These are phyloP conservation scores for Maniola jurtina DNA, from an alignment of 1,140 invertebrate genomes.

Conservation along the genomic window DNA sequence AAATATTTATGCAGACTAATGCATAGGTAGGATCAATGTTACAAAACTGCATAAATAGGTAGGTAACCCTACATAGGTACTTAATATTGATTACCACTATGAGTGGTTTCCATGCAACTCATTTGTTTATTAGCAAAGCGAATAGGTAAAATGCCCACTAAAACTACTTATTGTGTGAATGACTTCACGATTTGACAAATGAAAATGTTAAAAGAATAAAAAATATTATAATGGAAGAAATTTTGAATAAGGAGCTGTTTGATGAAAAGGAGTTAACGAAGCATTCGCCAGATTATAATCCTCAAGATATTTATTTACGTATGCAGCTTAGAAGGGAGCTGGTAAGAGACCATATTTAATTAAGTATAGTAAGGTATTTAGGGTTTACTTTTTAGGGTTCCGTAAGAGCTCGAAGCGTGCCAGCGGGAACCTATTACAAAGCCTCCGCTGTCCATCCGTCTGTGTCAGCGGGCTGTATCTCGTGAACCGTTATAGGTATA, in stretches of 20 bases:
- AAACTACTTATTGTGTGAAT: background rate
- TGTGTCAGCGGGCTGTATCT: too few species aligned
- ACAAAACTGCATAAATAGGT: too few species aligned
- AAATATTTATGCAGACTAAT: too few species aligned
- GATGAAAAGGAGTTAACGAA: constrained; percentile 35
- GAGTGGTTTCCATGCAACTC: constrained; percentile 10
- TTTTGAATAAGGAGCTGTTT: constrained; percentile 44
- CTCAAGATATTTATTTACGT: constrained; percentile 36
- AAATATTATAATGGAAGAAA: constrained; percentile 42
- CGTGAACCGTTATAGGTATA: too few species aligned
- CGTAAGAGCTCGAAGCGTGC: too few species aligned
- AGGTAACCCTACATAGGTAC: background rate
- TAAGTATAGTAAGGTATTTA: too few species aligned
- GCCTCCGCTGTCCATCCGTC: too few species aligned
- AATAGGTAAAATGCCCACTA: background rate
- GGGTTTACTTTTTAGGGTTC: too few species aligned
- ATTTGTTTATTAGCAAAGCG: constrained; percentile 9
- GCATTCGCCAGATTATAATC: constrained; percentile 43
- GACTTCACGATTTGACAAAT: background rate
- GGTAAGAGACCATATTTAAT: constrained; percentile 28
- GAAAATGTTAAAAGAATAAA: background rate
- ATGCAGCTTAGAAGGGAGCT: constrained; percentile 40
- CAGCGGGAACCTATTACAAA: too few species aligned
- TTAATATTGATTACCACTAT: background rate
- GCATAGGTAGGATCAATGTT: too few species aligned